Evolutionary conservation across 2,113 vertebrate species (phyloP).

Genomic region (Dasyprocta punctata): DNA sequence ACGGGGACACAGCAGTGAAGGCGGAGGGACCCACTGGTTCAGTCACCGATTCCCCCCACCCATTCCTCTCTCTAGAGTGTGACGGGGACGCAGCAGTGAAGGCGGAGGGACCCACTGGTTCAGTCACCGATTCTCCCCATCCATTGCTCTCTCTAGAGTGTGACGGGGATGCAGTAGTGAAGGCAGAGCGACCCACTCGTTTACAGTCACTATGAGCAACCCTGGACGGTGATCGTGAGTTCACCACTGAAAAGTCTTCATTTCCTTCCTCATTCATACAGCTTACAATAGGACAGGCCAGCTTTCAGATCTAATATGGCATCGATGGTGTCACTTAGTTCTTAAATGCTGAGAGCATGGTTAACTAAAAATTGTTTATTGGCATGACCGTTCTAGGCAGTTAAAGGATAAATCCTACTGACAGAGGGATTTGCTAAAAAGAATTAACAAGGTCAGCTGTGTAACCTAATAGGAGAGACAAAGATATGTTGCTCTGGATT

Average conservation of each 20-base stretch:
- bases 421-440: conserved; percentile 25
- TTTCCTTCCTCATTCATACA: background rate
- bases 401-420: conserved; percentile 13
- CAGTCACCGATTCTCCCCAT: too few species aligned
- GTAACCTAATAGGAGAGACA: background rate
- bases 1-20: background rate
- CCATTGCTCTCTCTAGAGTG: background rate
- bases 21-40: background rate
- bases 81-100: background rate
- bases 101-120: background rate
- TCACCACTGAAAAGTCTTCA: background rate
- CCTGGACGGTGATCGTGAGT: background rate
- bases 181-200: background rate
- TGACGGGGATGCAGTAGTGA: background rate
- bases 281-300: background rate
- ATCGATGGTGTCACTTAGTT: background rate
- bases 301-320: background rate
- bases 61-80: background rate
- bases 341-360: background rate
- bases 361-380: conserved; percentile 41
- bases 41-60: background rate
- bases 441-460: conserved; percentile 34
- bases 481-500: background rate
- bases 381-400: background rate
- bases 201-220: background rate